Conservation (phyloP, 2,797 vertebrate species). For the Chanos chanos region DNA sequence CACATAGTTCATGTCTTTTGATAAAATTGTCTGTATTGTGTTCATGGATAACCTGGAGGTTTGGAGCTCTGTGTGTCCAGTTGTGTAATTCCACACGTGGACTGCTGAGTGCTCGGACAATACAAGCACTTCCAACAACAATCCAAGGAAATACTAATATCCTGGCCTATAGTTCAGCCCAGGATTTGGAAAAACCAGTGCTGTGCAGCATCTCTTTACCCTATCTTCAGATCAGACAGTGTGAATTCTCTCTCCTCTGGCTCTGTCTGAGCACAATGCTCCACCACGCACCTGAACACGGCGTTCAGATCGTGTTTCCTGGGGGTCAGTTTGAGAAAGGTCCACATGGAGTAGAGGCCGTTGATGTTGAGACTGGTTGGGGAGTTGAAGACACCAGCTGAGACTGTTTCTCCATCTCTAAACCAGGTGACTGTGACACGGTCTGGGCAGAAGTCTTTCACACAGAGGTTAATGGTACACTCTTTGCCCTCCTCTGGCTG, state of each 20-base stretch:
- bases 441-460: constrained; percentile 61
- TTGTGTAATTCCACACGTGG: too few relatives aligned
- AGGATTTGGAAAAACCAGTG: too few relatives aligned
- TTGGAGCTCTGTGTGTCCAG: too few relatives aligned
- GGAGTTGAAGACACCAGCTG: constrained; percentile 46
- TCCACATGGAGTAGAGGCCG: constrained; percentile 61
- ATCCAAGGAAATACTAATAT: too few relatives aligned
- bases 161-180: too few relatives aligned
- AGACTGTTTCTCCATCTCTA: constrained; percentile 41
- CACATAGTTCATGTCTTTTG: too few relatives aligned
- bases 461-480: constrained; percentile 53
- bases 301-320: not conserved
- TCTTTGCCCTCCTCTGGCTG: constrained; percentile 41
- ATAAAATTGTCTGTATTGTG: too few relatives aligned
- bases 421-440: constrained; percentile 56
- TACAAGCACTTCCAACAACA: too few relatives aligned
- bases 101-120: too few relatives aligned
- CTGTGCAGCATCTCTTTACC: too few relatives aligned
- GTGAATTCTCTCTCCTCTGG: constrained; percentile 50
- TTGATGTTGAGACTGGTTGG: constrained; percentile 53
- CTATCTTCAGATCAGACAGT: not conserved
- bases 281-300: constrained; percentile 36
- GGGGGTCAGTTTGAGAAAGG: constrained; percentile 52
- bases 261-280: constrained; percentile 46
- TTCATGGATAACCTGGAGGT: too few relatives aligned